Evolutionary conservation across 2,113 vertebrate genomes (phyloP), one percentile per base, ranked within the genome.

Genomic region (Onychostoma macrolepis): DNA sequence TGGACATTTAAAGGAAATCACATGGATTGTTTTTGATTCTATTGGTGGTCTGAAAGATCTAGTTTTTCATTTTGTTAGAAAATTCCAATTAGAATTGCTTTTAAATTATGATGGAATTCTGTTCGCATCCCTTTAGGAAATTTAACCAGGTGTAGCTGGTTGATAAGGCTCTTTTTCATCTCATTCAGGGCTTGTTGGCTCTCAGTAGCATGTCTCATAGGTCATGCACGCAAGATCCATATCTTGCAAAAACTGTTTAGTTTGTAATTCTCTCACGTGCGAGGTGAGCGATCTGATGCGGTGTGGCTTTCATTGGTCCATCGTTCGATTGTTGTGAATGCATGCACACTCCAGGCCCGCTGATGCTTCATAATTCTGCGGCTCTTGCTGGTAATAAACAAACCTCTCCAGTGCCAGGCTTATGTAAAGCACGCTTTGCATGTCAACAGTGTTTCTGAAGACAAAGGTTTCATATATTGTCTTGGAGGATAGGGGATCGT

Each of bases 231-330:
- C 19, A 21, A 17, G 61, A 86, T 79, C 61, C 61, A 80, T 85
- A 79, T 84, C 38, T 67, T 50, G 84, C 84, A 45, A 86, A 86
- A 86, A 56, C 43, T 69, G 43, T 71, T 69, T 85, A 36, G 76
- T 86, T 86, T 69, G 61, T 50, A 86, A 80, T 69, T 86, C 75
- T 4, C 41, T 79, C 84, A 86, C 84, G 84, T 86, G 75, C 43
- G 4, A 41, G 56, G 85, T 61, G 28, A 63, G 45, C 30, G 87
- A 65, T 81, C 41, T 41, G 69, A 53, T 56, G 83, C 33, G 30
- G 24, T 72, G 65, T 28, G 43, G 28, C 56, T 58, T 72, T 48
- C 69, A 74, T 13, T 69, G 48, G 45, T 58, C 58, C 67, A 72
- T 72, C 28, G 12, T 24, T 71, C 63, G 41, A 15, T 81, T 86